These are phyloP conservation scores for Cettia cetti DNA, from an alignment of 2,113 vertebrate species.

Conservation along the genomic window DNA sequence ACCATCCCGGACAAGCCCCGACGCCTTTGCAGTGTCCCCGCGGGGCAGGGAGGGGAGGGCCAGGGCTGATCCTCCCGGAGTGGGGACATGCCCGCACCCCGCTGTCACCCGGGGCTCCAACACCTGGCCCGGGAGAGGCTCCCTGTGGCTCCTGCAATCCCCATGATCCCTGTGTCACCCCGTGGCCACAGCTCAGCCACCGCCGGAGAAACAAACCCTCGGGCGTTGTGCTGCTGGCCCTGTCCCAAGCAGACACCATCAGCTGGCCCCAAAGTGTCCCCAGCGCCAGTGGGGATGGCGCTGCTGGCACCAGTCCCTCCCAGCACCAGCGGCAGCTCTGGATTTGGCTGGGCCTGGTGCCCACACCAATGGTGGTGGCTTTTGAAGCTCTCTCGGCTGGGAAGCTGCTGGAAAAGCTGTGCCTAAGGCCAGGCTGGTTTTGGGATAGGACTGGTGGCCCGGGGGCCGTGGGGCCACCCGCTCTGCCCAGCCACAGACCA, in stretches of 20 bases:
- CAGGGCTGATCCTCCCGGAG: background rate
- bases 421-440: background rate
- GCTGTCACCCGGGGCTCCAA: background rate
- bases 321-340: background rate
- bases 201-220: background rate
- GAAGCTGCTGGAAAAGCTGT: background rate
- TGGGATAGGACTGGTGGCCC: background rate
- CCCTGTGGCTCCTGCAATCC: background rate
- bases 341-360: fast-evolving
- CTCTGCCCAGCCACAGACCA: background rate
- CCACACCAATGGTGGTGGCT: fast-evolving
- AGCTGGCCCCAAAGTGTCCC: background rate
- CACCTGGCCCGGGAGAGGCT: background rate
- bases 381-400: background rate
- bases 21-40: fast-evolving
- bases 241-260: background rate
- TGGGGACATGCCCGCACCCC: background rate
- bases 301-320: background rate
- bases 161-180: background rate
- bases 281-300: fast-evolving
- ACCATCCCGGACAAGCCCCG: fast-evolving
- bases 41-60: background rate
- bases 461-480: background rate
- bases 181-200: background rate
- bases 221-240: fast-evolving